Conservation (phyloP, 2,113 vertebrate species). For the Cairina moschata region DNA sequence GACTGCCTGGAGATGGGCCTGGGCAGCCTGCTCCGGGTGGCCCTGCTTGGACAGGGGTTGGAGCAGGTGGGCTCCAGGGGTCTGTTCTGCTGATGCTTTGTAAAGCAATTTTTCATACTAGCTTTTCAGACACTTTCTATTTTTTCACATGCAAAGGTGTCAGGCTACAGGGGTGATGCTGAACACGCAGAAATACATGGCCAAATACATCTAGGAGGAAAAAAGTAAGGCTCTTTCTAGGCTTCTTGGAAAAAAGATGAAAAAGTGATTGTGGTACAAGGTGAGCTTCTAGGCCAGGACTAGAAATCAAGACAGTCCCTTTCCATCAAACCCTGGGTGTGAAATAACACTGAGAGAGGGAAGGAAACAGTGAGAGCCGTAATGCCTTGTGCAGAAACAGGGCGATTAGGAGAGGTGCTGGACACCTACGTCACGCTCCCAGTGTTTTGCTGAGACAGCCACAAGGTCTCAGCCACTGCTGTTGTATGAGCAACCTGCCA, state of each 20-base stretch:
- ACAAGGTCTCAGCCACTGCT: neutral
- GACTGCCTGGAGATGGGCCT: neutral
- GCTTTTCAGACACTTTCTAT: neutral
- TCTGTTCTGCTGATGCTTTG: neutral
- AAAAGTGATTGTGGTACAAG: neutral
- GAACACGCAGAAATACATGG: neutral
- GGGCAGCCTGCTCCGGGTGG: neutral
- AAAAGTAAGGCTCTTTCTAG: neutral
- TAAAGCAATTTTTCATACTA: neutral
- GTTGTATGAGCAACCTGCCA: neutral
- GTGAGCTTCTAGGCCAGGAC: neutral
- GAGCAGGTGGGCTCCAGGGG: neutral
- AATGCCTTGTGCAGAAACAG: neutral
- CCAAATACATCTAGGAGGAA: neutral
- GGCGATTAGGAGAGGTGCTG: neutral
- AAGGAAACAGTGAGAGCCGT: neutral
- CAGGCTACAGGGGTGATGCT: neutral
- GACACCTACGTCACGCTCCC: neutral
- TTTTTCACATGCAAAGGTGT: neutral
- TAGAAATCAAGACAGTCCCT: neutral
- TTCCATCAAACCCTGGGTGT: neutral
- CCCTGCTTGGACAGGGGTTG: neutral
- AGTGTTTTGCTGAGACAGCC: neutral
- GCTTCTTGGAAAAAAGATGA: neutral
- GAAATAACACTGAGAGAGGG: neutral